Conservation (phyloP, 2,888 invertebrate species). For the Parnassius orleans region DNA sequence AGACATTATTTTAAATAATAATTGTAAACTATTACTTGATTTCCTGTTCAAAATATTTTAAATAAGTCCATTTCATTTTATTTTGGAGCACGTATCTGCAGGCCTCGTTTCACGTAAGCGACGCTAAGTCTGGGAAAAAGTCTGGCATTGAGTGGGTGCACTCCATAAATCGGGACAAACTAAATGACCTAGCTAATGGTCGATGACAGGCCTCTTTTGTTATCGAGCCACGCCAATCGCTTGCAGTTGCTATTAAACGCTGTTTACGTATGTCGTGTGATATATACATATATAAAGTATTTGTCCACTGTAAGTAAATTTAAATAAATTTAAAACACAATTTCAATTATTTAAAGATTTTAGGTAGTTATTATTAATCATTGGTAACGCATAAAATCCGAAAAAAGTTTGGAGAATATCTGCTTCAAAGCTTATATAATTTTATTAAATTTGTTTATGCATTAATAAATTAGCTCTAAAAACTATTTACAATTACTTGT, state of each 20-base stretch:
- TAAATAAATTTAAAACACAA: too few species aligned
- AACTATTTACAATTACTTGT: too few species aligned
- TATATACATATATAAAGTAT: conserved; percentile 11
- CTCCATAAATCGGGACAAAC: conserved; percentile 47
- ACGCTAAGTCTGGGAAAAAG: conserved; percentile 32
- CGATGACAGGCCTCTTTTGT: conserved; percentile 48
- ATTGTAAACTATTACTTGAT: not conserved
- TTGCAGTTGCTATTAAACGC: conserved; percentile 30
- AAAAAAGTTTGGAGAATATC: too few species aligned
- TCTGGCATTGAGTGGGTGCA: conserved; percentile 43
- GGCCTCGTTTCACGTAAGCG: conserved; percentile 19
- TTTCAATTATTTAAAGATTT: too few species aligned
- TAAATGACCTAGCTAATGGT: conserved; percentile 54
- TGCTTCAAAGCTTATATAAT: too few species aligned
- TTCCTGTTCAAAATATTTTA: conserved; percentile 20
- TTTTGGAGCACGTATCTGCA: conserved; percentile 22
- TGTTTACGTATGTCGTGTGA: conserved; percentile 9
- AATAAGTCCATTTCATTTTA: conserved; percentile 19
- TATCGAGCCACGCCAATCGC: conserved; percentile 42
- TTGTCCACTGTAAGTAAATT: not conserved
- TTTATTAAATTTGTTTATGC: too few species aligned
- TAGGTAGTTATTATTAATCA: too few species aligned
- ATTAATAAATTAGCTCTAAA: too few species aligned
- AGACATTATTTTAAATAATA: too few species aligned
- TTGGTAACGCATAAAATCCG: too few species aligned